These are phyloP conservation scores for Sepioteuthis lessoniana DNA, from an alignment of 2,888 invertebrate genomes.

Conservation along the genomic window DNA sequence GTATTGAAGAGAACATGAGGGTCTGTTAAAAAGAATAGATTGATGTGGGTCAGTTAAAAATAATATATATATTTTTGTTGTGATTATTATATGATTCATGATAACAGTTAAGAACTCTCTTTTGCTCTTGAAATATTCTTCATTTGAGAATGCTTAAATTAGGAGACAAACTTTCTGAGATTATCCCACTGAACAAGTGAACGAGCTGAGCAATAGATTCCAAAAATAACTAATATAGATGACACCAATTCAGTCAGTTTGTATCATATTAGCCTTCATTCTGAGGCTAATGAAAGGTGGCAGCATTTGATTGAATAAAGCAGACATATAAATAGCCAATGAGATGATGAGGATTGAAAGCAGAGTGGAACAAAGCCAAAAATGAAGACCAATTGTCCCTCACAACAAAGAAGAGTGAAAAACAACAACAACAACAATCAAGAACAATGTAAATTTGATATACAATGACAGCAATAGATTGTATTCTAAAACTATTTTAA, in stretches of 20 bases:
- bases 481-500: not conserved
- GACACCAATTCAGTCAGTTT: not conserved
- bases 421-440: not conserved
- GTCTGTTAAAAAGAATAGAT: too few species aligned
- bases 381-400: not conserved
- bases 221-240: not conserved
- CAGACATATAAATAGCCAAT: not conserved
- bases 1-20: too few species aligned
- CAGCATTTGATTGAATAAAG: not conserved
- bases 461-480: not conserved
- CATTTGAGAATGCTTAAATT: not conserved
- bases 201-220: not conserved
- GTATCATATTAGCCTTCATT: constrained; percentile 11
- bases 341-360: not conserved
- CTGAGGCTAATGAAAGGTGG: not conserved
- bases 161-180: not conserved
- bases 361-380: not conserved
- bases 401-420: not conserved
- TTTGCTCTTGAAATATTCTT: too few species aligned
- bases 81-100: too few species aligned
- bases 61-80: too few species aligned
- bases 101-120: too few species aligned
- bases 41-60: too few species aligned
- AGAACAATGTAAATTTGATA: not conserved
- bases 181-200: not conserved